Evolutionary conservation across 92 coral and sea anemone genomes (phyloP), one percentile per base, ranked within the genome.

Genomic region (Palythoa grandis): DNA sequence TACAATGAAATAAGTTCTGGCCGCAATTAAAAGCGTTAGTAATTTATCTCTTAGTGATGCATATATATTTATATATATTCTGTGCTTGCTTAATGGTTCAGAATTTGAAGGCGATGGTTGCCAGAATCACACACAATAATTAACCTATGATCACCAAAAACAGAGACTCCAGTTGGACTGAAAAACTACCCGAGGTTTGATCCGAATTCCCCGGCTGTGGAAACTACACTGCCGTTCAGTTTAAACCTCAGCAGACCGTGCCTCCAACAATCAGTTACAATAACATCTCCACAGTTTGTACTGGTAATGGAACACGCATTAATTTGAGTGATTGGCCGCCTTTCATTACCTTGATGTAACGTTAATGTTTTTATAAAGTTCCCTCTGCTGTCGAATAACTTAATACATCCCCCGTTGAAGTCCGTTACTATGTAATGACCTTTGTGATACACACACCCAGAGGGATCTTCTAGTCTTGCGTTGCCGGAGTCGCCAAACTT

Each of bases 401-500:
- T 75, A 35, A 75, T 29, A 50, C 40, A 75, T 10, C 39, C 38
- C 22, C 79, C 65, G 15, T 25, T 58, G 16, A 2, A 75, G 39
- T 75, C 79, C 15, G 79, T 75, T 29, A 76, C 80, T n/a, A 76
- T 23, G 17, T 76, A 76, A 19, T 76, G 65, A 23, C 52, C 80
- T 76, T 40, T 22, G 80, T 76, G 80, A 19, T 9, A 76, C 65
- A 76, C 80, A 76, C 80, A 76, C 65, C 38, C 61, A 24, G 37
- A 2, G 2, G 80, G 80, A 29, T 23, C 43, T 20, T 52, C 65
- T 52, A 76, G 63, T 37, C 35, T 52, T 76, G 23, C 65, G 22
- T 23, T 52, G 39, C 80, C 63, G 22, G 61, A 9, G 63, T 76
- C 43, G 61, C 80, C 80, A 76, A 76, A 76, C 80, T 76, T 76